Evolutionary conservation across 23 tunicate genomes (phyloP).

Genomic region (Phallusia fumigata): DNA sequence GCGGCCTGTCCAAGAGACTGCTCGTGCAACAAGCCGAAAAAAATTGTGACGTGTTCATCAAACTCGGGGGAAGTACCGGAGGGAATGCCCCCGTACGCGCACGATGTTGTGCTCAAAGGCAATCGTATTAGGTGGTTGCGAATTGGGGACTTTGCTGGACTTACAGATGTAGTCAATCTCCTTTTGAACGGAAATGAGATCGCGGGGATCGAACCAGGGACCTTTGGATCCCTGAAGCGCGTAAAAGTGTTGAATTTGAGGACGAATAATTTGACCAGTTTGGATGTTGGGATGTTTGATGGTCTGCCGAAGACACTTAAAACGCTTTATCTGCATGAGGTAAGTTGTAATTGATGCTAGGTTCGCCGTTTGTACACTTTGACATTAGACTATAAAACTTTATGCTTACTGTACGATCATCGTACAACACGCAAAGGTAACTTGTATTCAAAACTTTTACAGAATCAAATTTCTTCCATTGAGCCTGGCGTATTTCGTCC

Average conservation of each 20-base stretch:
- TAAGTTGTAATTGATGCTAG: not conserved
- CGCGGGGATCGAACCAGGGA: not conserved
- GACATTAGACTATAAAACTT: too few species aligned
- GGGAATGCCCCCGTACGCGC: constrained; percentile 26
- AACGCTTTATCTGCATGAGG: constrained; percentile 33
- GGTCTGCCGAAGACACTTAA: constrained; percentile 25
- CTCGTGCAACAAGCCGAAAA: constrained; percentile 23
- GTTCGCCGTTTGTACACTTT: too few species aligned
- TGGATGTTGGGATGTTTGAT: constrained; percentile 27
- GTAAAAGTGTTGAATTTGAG: constrained; percentile 30
- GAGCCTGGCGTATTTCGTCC: constrained; percentile 27
- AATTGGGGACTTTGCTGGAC: constrained; percentile 11
- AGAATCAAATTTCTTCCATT: constrained; percentile 33
- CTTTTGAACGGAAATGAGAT: constrained; percentile 33
- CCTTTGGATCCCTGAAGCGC: constrained; percentile 25
- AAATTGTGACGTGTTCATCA: constrained; percentile 15
- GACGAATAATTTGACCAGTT: constrained; percentile 22
- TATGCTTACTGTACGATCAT: too few species aligned
- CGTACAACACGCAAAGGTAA: too few species aligned
- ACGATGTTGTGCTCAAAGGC: constrained; percentile 28
- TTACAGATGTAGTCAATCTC: constrained; percentile 13
- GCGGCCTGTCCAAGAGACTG: constrained; percentile 32
- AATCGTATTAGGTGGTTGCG: constrained; percentile 5
- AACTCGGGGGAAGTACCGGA: not conserved
- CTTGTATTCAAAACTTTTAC: too few species aligned